Evolutionary conservation across 2,888 invertebrate genomes (phyloP).

Genomic region (Epistrophella euchroma): DNA sequence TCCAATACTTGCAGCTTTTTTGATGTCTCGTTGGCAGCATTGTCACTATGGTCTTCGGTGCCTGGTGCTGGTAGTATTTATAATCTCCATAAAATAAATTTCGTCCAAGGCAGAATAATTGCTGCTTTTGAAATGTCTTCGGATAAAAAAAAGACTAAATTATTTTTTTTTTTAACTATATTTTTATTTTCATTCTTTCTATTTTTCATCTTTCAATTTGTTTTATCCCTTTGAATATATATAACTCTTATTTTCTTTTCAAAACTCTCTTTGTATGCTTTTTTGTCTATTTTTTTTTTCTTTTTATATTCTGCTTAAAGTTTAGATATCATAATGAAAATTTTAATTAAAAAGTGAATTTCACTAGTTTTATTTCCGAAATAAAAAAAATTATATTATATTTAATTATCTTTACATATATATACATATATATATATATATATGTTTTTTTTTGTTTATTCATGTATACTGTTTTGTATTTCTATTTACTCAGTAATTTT

Average conservation of each 20-base stretch:
- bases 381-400: constrained; percentile 65
- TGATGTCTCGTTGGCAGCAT: too few relatives aligned
- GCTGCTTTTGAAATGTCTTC: not conserved
- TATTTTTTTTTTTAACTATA: constrained; percentile 59
- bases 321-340: constrained; percentile 74
- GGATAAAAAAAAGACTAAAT: not conserved
- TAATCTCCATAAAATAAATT: too few relatives aligned
- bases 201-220: constrained; percentile 53
- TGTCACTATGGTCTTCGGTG: too few relatives aligned
- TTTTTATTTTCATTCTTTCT: constrained; percentile 69
- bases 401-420: constrained; percentile 53
- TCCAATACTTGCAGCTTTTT: too few relatives aligned
- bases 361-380: constrained; percentile 71
- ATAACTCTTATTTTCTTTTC: constrained; percentile 65
- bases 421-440: constrained; percentile 28
- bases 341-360: constrained; percentile 73
- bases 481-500: constrained; percentile 69
- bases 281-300: constrained; percentile 8
- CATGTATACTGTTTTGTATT: constrained; percentile 71
- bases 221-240: constrained; percentile 69
- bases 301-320: constrained; percentile 66
- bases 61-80: too few relatives aligned
- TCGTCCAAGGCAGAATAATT: too few relatives aligned
- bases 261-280: constrained; percentile 62
- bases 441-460: constrained; percentile 44